Conservation (phyloP, 2,797 vertebrate genomes). For the Sebastolobus alascanus region DNA sequence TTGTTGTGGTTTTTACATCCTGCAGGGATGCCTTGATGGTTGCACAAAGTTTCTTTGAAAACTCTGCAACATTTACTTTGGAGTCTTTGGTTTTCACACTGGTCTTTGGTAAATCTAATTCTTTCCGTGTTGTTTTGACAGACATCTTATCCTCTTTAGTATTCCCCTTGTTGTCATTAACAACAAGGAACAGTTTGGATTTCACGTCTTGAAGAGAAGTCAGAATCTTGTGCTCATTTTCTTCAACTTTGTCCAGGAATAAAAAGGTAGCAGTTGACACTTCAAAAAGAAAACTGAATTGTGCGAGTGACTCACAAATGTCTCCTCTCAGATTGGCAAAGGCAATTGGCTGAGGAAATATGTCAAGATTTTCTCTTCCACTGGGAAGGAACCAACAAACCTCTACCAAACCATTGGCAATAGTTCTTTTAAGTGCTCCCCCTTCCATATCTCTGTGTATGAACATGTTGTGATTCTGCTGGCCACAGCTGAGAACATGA, state of each 20-base stretch:
- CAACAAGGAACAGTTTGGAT: slow-evolving; percentile 54
- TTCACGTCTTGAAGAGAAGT: slow-evolving; percentile 53
- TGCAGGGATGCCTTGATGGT: background rate
- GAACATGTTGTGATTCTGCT: slow-evolving; percentile 75
- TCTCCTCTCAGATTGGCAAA: slow-evolving; percentile 82
- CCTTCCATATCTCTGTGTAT: slow-evolving; percentile 74
- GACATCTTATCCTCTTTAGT: background rate
- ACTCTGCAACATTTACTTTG: slow-evolving; percentile 11
- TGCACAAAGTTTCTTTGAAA: slow-evolving; percentile 37
- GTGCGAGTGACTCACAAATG: slow-evolving; percentile 5
- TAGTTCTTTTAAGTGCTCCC: slow-evolving; percentile 46
- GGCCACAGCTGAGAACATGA: slow-evolving; percentile 69
- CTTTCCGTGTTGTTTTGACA: background rate
- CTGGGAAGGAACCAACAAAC: slow-evolving; percentile 83
- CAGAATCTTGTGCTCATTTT: slow-evolving; percentile 34
- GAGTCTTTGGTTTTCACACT: slow-evolving; percentile 24
- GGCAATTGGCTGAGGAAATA: slow-evolving; percentile 76
- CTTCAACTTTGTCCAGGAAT: slow-evolving; percentile 67
- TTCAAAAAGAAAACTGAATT: slow-evolving; percentile 72
- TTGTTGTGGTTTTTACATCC: fast-evolving
- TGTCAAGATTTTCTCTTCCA: slow-evolving; percentile 68
- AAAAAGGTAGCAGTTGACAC: slow-evolving; percentile 82
- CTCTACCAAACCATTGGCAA: slow-evolving; percentile 78
- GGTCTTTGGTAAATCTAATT: slow-evolving; percentile 18
- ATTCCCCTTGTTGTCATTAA: background rate